phyloP scores from a whole-genome alignment of 1,140 invertebrate genomes.

The Drosophila kohkoa region DNA sequence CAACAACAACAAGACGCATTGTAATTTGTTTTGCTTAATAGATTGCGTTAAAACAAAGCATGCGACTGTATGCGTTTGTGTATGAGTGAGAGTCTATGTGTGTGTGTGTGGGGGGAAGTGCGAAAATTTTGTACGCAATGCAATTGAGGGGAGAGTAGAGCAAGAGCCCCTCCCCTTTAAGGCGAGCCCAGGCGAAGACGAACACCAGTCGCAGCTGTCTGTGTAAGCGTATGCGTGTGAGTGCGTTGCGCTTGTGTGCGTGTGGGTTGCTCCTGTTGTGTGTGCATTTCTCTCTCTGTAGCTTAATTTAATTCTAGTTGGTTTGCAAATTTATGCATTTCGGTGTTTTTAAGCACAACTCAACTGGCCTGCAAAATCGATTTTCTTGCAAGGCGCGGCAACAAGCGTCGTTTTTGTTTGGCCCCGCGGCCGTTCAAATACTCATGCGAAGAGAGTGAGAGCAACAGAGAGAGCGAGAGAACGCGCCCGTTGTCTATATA shows the following conservation, averaged over 20 bases:
- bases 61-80: constrained; percentile 31
- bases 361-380: constrained; percentile 69
- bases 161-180: constrained; percentile 48
- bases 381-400: constrained; percentile 80
- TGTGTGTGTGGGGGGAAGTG: constrained; percentile 42
- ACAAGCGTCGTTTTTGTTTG: constrained; percentile 68
- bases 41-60: constrained; percentile 60
- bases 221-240: constrained; percentile 21
- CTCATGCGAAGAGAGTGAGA: constrained; percentile 17
- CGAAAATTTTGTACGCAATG: constrained; percentile 53
- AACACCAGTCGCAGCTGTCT: constrained; percentile 37
- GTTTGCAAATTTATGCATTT: constrained; percentile 70
- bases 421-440: constrained; percentile 22
- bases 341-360: constrained; percentile 24
- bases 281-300: constrained; percentile 40
- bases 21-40: constrained; percentile 65
- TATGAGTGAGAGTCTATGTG: constrained; percentile 13
- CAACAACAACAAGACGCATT: constrained; percentile 53
- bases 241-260: constrained; percentile 37
- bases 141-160: constrained; percentile 27
- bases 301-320: constrained; percentile 61
- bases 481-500: constrained; percentile 42
- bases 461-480: constrained; percentile 24
- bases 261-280: constrained; percentile 25
- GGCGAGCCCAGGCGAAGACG: constrained; percentile 34